Evolutionary conservation across 2,113 vertebrate species (phyloP), one percentile per base, ranked within the genome.

Genomic region (Onychostruthus taczanowskii): DNA sequence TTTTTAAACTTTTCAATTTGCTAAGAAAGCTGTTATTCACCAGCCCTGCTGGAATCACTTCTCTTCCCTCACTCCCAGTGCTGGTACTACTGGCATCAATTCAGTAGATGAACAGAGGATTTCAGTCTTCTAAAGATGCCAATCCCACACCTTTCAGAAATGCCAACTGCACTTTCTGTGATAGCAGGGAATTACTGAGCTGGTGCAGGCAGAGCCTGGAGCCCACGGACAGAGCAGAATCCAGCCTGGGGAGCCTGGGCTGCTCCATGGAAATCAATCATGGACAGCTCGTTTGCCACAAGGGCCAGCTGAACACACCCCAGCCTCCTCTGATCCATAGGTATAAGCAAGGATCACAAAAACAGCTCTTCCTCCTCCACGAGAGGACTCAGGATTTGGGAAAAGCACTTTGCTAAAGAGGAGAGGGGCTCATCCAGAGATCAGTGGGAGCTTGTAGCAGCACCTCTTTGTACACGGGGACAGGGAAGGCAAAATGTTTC

Each of bases 131-230:
- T 94, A 49, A 74, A 91, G 76, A 67, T 94, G 90, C 77, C 94
- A 93, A 30, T 88, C 73, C 86, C 46, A 68, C 68, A 93, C 79
- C 67, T 96, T 93, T 92, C 85, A 94, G 59, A 95, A 95, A 80
- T 4, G 28, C 80, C 86, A 93, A 92, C 39, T 92, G 49, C 69
- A 61, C 73, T 97, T 84, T 74, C 79, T 75, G 5, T 70, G 79
- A 37, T 47, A 86, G 92, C 37, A 0, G 63, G 1, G 11, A 86
- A 41, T 41, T 39, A 4, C 35, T 78, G 90, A 37, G 56, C 47
- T 80, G 33, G 63, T 15, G 44, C 87, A 1, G 7, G 31, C 10
- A 3, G 24, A 80, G 88, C 37, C 84, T 67, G 43, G n/a, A 93
- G 62, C 81, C 74, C 81, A 26, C 0, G 3, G 77, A 8, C 35